phyloP scores from a whole-genome alignment of 2,797 vertebrate species.

The Hypotaenidia philippensis region DNA sequence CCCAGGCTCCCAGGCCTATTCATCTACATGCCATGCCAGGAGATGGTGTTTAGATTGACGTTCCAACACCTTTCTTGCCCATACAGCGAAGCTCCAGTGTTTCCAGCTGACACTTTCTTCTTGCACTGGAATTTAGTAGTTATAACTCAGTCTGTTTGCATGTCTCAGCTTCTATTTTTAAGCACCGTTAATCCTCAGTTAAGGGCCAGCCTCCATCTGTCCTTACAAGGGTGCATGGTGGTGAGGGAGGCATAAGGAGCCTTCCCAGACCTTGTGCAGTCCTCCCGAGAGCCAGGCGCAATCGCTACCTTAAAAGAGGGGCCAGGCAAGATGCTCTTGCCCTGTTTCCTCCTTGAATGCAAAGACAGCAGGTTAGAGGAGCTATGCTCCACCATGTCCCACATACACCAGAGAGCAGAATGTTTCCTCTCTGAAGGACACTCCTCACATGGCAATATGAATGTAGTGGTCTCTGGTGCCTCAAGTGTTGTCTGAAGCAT shows the following conservation, averaged over 20 bases:
- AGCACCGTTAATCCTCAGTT: conserved; percentile 32
- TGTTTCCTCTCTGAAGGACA: background rate
- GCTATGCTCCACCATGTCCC: background rate
- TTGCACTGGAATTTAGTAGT: conserved; percentile 37
- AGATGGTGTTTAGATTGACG: conserved; percentile 53
- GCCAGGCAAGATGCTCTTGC: background rate
- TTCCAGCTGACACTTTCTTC: conserved; percentile 72
- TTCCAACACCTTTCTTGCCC: conserved; percentile 63
- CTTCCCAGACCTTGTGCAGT: background rate
- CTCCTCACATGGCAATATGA: accelerated
- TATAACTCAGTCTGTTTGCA: conserved; percentile 33
- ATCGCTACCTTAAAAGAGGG: background rate
- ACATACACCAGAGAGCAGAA: accelerated
- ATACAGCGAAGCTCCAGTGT: conserved; percentile 37
- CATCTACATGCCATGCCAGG: background rate
- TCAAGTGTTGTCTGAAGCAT: accelerated
- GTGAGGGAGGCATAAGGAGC: background rate
- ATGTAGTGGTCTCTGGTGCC: background rate
- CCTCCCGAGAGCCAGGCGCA: background rate
- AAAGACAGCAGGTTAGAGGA: background rate
- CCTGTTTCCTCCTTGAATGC: accelerated
- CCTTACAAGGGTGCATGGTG: conserved; percentile 14
- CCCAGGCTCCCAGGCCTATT: conserved; percentile 18
- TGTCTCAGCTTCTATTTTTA: conserved; percentile 68
- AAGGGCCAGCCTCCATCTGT: background rate